Evolutionary conservation across 2,113 vertebrate genomes (phyloP), one percentile per base, ranked within the genome.

Genomic region (Chloebia gouldiae): DNA sequence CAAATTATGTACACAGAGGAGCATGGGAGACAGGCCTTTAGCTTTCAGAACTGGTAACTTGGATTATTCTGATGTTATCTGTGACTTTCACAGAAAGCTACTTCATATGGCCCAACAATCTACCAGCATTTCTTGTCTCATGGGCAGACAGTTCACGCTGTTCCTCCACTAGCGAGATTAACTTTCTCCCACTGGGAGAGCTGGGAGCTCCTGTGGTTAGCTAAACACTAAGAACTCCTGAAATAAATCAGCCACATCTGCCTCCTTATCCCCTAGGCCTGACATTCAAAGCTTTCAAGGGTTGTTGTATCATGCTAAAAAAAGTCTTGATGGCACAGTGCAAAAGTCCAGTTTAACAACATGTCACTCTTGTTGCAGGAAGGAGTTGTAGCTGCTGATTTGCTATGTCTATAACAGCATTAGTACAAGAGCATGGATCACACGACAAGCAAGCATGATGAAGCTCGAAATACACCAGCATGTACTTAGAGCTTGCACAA

Each of bases 151-250:
- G 15, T 27, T 90, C 31, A 81, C 27, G 59, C 39, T 78, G 35
- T 37, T 88, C 69, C 53, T 71, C 51, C 0, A 0, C 25, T 45
- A 59, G 17, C 0, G 0, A 77, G 44, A 90, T 61, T 57, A 88
- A 86, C 40, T 57, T 93, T 88, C 72, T 79, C 56, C 53, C n/a
- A 45, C 31, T 64, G n/a, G 13, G 25, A 71, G 19, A 78, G 49
- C 0, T 76, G 53, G 64, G 71, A 93, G 54, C 47, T 56, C 37
- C 6, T 49, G 27, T n/a, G 51, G 37, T 90, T 90, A 90, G 35
- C 69, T 78, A 53, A 90, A 83, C 2, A 3, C 49, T 49, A 70
- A 83, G 60, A 92, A 85, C 54, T 54, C 50, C 54, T 68, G 68
- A 35, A 88, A 77, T 78, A 90, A 71, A 70, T 75, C 72, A 70